These are phyloP conservation scores for Helarctos malayanus DNA, from an alignment of 2,797 vertebrate species.

Conservation along the genomic window DNA sequence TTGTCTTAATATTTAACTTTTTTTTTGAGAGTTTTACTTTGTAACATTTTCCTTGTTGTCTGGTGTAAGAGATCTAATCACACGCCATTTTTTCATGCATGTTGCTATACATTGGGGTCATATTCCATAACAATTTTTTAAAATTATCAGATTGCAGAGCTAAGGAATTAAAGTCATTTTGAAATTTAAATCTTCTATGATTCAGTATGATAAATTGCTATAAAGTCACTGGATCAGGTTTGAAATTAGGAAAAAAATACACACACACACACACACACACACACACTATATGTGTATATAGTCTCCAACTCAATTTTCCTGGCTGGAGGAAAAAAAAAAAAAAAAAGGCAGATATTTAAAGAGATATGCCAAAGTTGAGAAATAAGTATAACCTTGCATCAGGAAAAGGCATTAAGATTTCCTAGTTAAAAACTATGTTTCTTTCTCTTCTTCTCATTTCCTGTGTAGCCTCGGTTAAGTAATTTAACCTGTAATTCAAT, in stretches of 20 bases:
- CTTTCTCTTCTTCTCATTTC: not conserved
- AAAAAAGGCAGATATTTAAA: conserved; percentile 16
- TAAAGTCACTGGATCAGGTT: not conserved
- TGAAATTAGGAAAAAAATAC: not conserved
- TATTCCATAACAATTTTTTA: not conserved
- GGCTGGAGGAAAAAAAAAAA: not conserved
- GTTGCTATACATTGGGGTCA: not conserved
- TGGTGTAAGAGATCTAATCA: not conserved
- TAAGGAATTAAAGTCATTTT: conserved; percentile 61
- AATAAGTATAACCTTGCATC: not conserved
- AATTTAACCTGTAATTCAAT: not conserved
- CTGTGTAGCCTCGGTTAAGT: not conserved
- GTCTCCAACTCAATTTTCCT: not conserved
- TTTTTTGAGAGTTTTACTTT: not conserved
- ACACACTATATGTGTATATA: too few relatives aligned
- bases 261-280: too few relatives aligned
- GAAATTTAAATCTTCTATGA: conserved; percentile 47
- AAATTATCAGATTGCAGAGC: conserved; percentile 28
- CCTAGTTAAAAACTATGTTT: not conserved
- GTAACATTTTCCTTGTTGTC: not conserved
- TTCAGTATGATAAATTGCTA: not conserved
- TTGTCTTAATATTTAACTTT: not conserved
- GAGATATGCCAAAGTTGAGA: not conserved
- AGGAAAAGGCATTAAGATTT: not conserved
- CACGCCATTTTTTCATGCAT: not conserved